Conservation (phyloP, 2,113 vertebrate species). For the Callocephalon fimbriatum region DNA sequence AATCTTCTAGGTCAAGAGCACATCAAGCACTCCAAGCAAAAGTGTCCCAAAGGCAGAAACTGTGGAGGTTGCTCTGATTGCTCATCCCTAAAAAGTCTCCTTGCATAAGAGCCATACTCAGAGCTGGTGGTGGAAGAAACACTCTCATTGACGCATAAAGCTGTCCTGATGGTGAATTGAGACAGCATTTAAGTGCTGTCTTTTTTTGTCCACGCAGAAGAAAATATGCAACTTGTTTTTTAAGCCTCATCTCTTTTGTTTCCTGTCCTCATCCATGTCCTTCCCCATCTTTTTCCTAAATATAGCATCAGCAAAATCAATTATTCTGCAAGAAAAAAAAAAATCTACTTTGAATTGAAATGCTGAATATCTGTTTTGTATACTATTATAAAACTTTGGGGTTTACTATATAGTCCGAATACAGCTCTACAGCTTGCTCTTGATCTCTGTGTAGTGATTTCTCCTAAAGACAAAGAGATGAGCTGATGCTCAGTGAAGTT, state of each 20-base stretch:
- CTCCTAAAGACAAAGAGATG: neutral
- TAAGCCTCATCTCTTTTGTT: neutral
- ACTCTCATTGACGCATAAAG: neutral
- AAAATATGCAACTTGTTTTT: neutral
- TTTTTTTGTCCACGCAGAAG: neutral
- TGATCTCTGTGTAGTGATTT: neutral
- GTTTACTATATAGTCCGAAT: neutral
- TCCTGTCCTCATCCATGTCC: neutral
- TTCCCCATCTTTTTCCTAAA: neutral
- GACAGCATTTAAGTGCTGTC: neutral
- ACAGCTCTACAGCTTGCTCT: neutral
- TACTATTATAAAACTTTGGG: neutral
- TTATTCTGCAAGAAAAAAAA: neutral
- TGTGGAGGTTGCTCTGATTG: neutral
- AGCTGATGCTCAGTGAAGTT: neutral
- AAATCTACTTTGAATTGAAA: neutral
- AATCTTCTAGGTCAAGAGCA: neutral
- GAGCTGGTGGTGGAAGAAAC: neutral
- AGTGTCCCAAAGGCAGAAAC: neutral
- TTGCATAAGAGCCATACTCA: neutral
- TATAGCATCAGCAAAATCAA: neutral
- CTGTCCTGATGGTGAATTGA: neutral
- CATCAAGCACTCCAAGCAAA: neutral
- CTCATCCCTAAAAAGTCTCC: neutral
- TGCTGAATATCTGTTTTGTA: neutral